These are phyloP conservation scores for Iselma pallidipennis DNA, from an alignment of 2,888 invertebrate genomes.

Conservation along the genomic window DNA sequence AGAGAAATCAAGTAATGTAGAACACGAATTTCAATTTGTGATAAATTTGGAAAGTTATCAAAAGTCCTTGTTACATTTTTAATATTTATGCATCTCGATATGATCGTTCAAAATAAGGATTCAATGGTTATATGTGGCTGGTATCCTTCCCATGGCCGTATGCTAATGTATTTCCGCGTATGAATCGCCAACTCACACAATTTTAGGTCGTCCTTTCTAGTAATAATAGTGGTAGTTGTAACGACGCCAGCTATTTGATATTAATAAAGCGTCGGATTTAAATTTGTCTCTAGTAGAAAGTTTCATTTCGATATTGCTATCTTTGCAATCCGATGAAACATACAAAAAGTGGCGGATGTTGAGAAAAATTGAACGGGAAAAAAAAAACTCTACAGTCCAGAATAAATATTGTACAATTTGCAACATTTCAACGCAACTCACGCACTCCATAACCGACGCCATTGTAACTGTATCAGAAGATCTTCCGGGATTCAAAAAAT, in stretches of 20 bases:
- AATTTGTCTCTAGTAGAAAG: not conserved
- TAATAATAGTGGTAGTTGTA: not conserved
- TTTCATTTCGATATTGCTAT: no score
- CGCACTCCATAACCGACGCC: not conserved
- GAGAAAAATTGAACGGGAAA: not conserved
- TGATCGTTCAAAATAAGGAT: not conserved
- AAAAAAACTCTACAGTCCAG: not conserved
- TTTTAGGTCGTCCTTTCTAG: not conserved
- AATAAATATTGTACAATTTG: not conserved
- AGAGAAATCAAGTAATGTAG: not conserved
- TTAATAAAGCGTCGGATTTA: not conserved
- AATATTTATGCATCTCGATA: not conserved
- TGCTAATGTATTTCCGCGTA: not conserved
- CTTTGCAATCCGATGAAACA: not conserved
- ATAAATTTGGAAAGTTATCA: not conserved
- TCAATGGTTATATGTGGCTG: not conserved
- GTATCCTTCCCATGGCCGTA: not conserved
- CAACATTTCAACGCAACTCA: not conserved
- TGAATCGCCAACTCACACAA: not conserved
- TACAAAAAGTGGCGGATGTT: not conserved
- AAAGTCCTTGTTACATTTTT: not conserved
- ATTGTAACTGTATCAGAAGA: not conserved
- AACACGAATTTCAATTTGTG: not conserved
- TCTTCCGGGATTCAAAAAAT: not conserved
- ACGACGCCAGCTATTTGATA: not conserved